Evolutionary conservation across 2,888 invertebrate species (phyloP), one percentile per base, ranked within the genome.

Genomic region (Andrena marginata): DNA sequence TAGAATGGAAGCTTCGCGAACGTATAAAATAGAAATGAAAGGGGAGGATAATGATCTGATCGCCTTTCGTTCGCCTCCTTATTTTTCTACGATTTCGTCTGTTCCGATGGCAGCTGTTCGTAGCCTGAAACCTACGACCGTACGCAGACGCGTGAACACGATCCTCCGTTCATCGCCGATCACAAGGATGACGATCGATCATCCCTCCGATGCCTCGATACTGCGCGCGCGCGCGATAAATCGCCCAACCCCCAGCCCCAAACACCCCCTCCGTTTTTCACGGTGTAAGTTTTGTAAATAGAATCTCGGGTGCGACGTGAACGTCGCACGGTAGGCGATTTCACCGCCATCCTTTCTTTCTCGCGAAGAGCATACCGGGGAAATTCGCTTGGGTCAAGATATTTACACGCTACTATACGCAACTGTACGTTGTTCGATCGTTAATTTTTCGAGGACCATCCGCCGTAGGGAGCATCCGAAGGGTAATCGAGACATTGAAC

Each of bases 231-330:
- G 42, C 33, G 80, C 74, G 56, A 60, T 60, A 51, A 56, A 76
- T 74, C 64, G 56, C 71, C 54, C 54, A 56, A 56, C 54, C 26
- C 56, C 20, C 56, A 56, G 10, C 26, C 56, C 56, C 26, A 10
- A 23, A 23, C 13, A 4, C 0, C 42, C 16, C 26, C 49, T 49
- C 63, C 54, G 29, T 51, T 85, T 69, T 56, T 65, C 65, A 78
- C 72, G 77, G 64, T 83, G 78, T 87, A 82, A 75, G 72, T 72
- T 80, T 77, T 85, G 68, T 87, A 85, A 80, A 87, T 85, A 85
- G 73, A 65, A 80, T n/a, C 71, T 65, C 79, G 33, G 68, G 62
- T 62, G 64, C 69, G 79, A 77, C 64, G 33, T 42, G n/a, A 62
- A 42, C 26, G 77, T 72, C 72, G 72, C 63, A 26, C 64, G 59